A percentile compares a stretch with the other conserved stretches of the same genome.
These are phyloP conservation scores for Cottoperca gobio DNA, from an alignment of 2,797 vertebrate species.

Conservation along the genomic window DNA sequence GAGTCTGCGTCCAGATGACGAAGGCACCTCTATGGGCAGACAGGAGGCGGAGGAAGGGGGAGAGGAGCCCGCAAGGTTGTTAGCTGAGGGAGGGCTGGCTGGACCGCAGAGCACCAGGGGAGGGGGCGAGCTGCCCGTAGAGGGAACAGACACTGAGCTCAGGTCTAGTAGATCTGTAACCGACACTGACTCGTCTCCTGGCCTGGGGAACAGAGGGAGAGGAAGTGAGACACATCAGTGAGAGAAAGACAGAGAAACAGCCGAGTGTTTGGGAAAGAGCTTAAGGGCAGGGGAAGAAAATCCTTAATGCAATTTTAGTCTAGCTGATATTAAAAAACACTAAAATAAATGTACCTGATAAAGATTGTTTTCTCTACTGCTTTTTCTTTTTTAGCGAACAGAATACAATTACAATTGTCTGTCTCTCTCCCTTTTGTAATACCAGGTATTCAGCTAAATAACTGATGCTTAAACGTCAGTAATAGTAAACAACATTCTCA, in stretches of 20 bases:
- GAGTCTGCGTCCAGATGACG: constrained; percentile 67
- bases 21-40: constrained; percentile 79
- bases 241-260: constrained; percentile 2
- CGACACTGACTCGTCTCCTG: constrained; percentile 86
- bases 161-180: constrained; percentile 89
- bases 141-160: constrained; percentile 81
- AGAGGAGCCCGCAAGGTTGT: constrained; percentile 73
- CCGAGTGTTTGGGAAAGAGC: constrained; percentile 1
- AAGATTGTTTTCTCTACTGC: neutral
- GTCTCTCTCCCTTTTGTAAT: neutral
- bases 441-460: neutral
- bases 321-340: no score
- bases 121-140: constrained; percentile 73
- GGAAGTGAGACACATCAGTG: constrained; percentile 15
- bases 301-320: no score
- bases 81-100: constrained; percentile 47
- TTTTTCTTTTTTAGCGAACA: neutral
- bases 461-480: neutral
- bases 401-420: neutral
- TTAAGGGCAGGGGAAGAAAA: neutral
- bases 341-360: no score
- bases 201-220: constrained; percentile 71
- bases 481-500: neutral
- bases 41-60: constrained; percentile 70
- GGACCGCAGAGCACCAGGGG: constrained; percentile 68